Base-by-base conservation (phyloP, 1,140 invertebrate genomes). In the Lepidostoma basale region DNA sequence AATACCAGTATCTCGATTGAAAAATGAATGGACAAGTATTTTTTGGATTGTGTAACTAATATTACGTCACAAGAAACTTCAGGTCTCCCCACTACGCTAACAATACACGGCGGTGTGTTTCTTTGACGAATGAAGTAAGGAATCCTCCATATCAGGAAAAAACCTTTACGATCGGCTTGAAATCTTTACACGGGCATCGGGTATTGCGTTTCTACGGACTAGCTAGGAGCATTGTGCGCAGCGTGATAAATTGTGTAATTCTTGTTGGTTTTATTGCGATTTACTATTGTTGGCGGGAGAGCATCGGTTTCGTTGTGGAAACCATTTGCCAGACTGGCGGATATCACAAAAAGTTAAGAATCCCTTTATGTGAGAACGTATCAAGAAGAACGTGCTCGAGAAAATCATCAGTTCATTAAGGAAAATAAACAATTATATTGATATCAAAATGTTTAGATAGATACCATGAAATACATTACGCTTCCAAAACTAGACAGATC, bases 191-290 rank as follows among this genome's bases (percentile, higher is more conserved):
- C 14, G 16, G 44, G 16, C 9, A 36, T 36, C 33, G n/a, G n/a
- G n/a, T n/a, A n/a, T n/a, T n/a, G n/a, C n/a, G n/a, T n/a, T n/a
- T n/a, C n/a, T n/a, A n/a, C n/a, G n/a, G n/a, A n/a, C n/a, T n/a
- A 36, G 49, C 26, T 26, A 26, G 59, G 36, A 56, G 4, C 18
- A n/a, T n/a, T 12, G 22, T 36, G 8, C 42, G 20, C 4, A 40
- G 54, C 62, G 68, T 69, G 68, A 69, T 69, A 64, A 69, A 69
- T 69, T 40, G 67, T 63, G 67, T 69, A 63, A 22, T 69, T 69
- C 60, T 69, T 63, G 47, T 63, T 28, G 47, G 59, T 69, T 69
- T 69, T 69, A 65, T 69, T 65, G 52, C 62, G 40, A 65, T 65
- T 49, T 65, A 69, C 62, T 64, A 65, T 69, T 60, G 68, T 69